Base-by-base conservation (phyloP, 2,113 vertebrate species). In the Terrapene triunguis region DNA sequence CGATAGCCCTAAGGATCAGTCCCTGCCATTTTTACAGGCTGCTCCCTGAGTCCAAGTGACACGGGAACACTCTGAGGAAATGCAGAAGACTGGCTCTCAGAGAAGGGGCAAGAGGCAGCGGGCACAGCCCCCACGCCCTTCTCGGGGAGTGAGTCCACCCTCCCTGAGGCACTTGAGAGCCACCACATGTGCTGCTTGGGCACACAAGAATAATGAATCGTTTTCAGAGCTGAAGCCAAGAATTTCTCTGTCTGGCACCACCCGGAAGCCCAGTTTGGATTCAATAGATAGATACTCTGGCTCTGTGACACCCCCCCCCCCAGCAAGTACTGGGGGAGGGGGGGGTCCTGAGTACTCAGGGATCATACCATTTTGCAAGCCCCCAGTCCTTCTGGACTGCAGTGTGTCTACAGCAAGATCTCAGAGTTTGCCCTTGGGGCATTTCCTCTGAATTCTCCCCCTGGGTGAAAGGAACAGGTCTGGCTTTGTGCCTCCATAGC, bases 191-290 rank as follows among this genome's bases (percentile, higher is more conserved):
- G 1, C 76, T 93, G 93, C 96, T 95, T 55, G 95, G 85, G 48
- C 53, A 65, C 79, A 38, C 17, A 10, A 47, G n/a, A 88, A 80
- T 92, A 97, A 97, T 55, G 25, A 38, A 22, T 29, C 92, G 85
- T 82, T 89, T 82, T 42, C 62, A 53, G 62, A 94, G 89, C 5
- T 89, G 85, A 48, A 1, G 0, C 11, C 89, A 82, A 57, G 19
- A 44, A 29, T 78, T 96, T 82, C 72, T 76, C 55, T 57, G 83
- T 14, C 81, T 91, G 84, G 93, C 2, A 1, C 80, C 82, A 72
- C 84, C 53, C 53, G n/a, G 55, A 38, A 76, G 38, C 83, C 85
- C 65, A 2, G 72, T 59, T 92, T 6, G 1, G n/a, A 51, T 24
- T 32, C 57, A 69, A 44, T 53, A 57, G 74, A 83, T 51, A 32